These are phyloP conservation scores for Graphium colonna DNA, from an alignment of 2,888 invertebrate species.

Conservation along the genomic window DNA sequence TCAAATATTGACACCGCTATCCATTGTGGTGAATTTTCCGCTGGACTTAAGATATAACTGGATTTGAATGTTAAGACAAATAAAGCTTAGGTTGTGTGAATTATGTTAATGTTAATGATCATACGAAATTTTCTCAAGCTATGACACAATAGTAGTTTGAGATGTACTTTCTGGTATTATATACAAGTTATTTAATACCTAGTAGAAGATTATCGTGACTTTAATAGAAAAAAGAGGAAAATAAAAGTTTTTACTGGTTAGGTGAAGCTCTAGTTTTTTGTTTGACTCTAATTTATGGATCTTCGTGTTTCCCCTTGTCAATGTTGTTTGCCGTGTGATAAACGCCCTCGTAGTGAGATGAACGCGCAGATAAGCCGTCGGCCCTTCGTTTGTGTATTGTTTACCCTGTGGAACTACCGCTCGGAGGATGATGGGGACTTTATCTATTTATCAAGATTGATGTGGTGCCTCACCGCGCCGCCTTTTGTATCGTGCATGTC, in stretches of 20 bases:
- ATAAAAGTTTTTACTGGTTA: too few relatives aligned
- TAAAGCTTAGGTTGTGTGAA: too few relatives aligned
- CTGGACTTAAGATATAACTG: neutral
- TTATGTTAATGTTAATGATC: too few relatives aligned
- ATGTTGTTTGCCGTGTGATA: slow-evolving; percentile 19
- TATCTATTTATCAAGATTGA: slow-evolving; percentile 25
- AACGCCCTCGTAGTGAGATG: slow-evolving; percentile 12
- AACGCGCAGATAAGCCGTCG: slow-evolving; percentile 8
- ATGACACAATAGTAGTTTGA: too few relatives aligned
- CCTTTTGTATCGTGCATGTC: slow-evolving; percentile 16
- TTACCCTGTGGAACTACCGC: slow-evolving; percentile 15
- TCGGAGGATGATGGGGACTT: slow-evolving; percentile 15
- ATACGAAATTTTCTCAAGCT: too few relatives aligned
- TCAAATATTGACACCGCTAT: neutral
- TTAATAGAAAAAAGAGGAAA: too few relatives aligned
- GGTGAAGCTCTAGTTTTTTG: neutral
- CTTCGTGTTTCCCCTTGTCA: slow-evolving; percentile 5
- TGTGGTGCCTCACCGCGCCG: slow-evolving; percentile 14
- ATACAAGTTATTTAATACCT: too few relatives aligned
- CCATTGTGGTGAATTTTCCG: neutral
- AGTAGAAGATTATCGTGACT: too few relatives aligned
- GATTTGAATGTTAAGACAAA: too few relatives aligned
- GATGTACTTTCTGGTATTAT: too few relatives aligned
- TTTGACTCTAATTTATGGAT: neutral
- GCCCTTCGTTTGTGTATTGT: slow-evolving; percentile 14